Evolutionary conservation across 2,888 invertebrate species (phyloP).

Genomic region (Melieria omissa): DNA sequence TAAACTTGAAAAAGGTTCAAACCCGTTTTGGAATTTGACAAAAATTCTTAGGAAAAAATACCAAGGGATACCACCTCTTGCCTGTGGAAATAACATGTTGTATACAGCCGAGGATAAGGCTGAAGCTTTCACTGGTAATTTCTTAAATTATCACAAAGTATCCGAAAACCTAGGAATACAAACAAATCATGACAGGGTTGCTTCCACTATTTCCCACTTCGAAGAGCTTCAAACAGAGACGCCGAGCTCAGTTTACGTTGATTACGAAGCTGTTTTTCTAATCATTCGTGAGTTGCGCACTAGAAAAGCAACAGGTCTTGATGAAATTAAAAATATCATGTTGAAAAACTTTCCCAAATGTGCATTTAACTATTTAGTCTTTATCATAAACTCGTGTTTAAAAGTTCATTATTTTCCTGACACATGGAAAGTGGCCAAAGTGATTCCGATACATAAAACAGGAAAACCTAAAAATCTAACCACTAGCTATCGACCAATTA

Average conservation of each 20-base stretch:
- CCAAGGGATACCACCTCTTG: not conserved
- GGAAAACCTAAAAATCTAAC: constrained; percentile 13
- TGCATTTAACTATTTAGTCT: constrained; percentile 12
- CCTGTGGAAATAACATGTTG: not conserved
- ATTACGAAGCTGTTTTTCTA: not conserved
- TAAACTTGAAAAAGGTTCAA: constrained; percentile 7
- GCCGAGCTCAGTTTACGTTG: constrained; percentile 2
- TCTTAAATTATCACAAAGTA: constrained; percentile 5
- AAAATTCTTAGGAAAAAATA: constrained; percentile 6
- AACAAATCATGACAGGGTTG: not conserved
- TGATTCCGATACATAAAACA: constrained; percentile 26
- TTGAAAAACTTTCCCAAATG: constrained; percentile 20
- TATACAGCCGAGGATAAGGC: not conserved
- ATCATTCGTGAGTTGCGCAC: constrained; percentile 1
- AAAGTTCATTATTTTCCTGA: constrained; percentile 31
- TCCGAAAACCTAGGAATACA: not conserved
- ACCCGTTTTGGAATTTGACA: constrained; percentile 5
- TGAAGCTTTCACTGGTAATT: not conserved
- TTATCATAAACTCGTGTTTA: constrained; percentile 34
- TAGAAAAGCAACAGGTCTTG: constrained; percentile 21
- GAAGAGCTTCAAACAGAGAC: not conserved
- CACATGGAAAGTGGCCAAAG: constrained; percentile 31
- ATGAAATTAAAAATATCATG: constrained; percentile 22
- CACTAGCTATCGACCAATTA: constrained; percentile 8
- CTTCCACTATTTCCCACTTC: not conserved